A percentile compares a stretch with the other conserved stretches of the same genome.
These are phyloP conservation scores for Pseudococcus jackbeardsleyi DNA, from an alignment of 2,888 invertebrate genomes.

Conservation along the genomic window DNA sequence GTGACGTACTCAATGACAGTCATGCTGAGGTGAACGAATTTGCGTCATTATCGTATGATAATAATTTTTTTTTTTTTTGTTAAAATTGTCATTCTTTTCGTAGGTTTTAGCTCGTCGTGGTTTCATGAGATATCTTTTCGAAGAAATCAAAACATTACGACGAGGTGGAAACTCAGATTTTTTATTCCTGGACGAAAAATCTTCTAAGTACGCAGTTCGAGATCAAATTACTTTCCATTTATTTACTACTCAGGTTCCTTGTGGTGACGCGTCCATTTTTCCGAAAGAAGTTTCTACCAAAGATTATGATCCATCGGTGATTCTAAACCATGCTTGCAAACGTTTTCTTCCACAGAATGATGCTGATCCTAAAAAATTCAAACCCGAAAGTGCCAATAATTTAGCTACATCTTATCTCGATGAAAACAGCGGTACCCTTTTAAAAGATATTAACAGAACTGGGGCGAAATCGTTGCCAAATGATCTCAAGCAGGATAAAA, in stretches of 20 bases:
- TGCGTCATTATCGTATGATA: neutral
- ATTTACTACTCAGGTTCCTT: slow-evolving; percentile 89
- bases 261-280: slow-evolving; percentile 94
- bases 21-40: slow-evolving; percentile 83
- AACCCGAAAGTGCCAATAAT: slow-evolving; percentile 9
- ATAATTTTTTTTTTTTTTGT: neutral
- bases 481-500: slow-evolving; percentile 75
- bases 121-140: slow-evolving; percentile 82
- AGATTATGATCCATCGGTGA: neutral
- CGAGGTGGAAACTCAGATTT: slow-evolving; percentile 68
- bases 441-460: slow-evolving; percentile 77
- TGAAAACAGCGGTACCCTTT: slow-evolving; percentile 67
- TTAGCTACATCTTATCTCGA: neutral
- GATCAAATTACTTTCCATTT: slow-evolving; percentile 81
- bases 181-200: neutral
- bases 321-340: neutral
- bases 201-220: slow-evolving; percentile 73
- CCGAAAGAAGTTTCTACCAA: slow-evolving; percentile 70
- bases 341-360: neutral
- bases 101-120: slow-evolving; percentile 82
- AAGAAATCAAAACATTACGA: slow-evolving; percentile 73
- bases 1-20: slow-evolving; percentile 86
- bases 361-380: neutral
- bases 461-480: slow-evolving; percentile 86
- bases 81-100: slow-evolving; percentile 40